These are phyloP conservation scores for Sarcoramphus papa DNA, from an alignment of 2,797 vertebrate species.

Conservation along the genomic window DNA sequence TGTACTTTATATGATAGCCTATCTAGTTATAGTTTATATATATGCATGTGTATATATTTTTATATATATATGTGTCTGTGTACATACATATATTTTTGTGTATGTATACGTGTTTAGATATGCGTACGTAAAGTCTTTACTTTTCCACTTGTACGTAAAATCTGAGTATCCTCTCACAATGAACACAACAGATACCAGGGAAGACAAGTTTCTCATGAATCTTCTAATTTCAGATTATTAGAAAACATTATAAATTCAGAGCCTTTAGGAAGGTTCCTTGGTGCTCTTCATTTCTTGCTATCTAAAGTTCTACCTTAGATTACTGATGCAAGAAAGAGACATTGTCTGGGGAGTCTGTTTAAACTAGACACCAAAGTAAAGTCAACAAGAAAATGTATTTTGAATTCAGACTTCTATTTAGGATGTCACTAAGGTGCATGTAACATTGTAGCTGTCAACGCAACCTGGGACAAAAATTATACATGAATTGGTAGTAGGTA, in stretches of 20 bases:
- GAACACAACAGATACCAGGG: background rate
- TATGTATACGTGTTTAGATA: background rate
- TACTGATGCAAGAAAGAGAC: background rate
- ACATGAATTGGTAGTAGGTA: background rate
- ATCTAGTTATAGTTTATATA: background rate
- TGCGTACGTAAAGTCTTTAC: background rate
- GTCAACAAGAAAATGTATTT: background rate
- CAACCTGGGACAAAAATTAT: background rate
- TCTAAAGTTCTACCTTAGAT: background rate
- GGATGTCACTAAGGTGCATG: background rate
- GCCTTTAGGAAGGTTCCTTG: background rate
- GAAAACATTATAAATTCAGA: background rate
- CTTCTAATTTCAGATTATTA: background rate
- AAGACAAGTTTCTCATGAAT: background rate
- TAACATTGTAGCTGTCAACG: background rate
- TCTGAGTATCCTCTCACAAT: background rate
- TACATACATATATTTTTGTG: background rate
- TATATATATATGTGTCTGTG: background rate
- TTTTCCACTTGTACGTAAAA: background rate
- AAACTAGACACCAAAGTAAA: background rate
- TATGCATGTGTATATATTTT: background rate
- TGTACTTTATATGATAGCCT: background rate
- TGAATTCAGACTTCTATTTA: background rate
- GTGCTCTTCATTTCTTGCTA: background rate
- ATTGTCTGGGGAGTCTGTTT: background rate